Evolutionary conservation across 2,888 invertebrate species (phyloP).

Genomic region (Andricus curvator): DNA sequence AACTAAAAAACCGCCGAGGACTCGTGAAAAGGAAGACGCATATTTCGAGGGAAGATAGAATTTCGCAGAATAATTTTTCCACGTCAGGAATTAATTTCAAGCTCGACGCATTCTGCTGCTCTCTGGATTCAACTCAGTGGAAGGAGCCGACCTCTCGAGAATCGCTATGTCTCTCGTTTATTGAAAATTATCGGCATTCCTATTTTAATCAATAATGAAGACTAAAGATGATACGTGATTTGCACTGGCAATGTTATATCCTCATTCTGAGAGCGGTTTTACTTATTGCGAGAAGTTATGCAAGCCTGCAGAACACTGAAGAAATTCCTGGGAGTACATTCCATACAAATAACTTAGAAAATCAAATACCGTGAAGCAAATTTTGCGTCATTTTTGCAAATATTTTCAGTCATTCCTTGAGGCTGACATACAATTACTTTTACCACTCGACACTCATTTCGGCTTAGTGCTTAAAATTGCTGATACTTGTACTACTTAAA

Average conservation of each 20-base stretch:
- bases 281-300: neutral
- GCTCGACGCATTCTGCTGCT: slow-evolving; percentile 35
- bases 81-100: slow-evolving; percentile 36
- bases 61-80: slow-evolving; percentile 35
- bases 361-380: neutral
- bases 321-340: neutral
- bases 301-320: neutral
- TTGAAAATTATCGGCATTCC: slow-evolving; percentile 38
- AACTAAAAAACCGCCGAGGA: neutral
- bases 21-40: neutral
- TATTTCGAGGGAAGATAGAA: slow-evolving; percentile 11
- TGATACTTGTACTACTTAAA: too few relatives aligned
- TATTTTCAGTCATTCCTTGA: too few relatives aligned
- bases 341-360: neutral
- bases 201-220: slow-evolving; percentile 21
- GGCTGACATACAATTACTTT: too few relatives aligned
- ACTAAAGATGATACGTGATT: slow-evolving; percentile 32
- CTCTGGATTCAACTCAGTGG: slow-evolving; percentile 18
- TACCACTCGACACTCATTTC: too few relatives aligned
- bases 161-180: slow-evolving; percentile 33
- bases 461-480: too few relatives aligned
- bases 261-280: neutral
- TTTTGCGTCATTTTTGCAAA: too few relatives aligned
- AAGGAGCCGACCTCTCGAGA: slow-evolving; percentile 21
- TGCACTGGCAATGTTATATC: neutral